Evolutionary conservation across 2,888 invertebrate species (phyloP).

Genomic region (Platycheirus albimanus): DNA sequence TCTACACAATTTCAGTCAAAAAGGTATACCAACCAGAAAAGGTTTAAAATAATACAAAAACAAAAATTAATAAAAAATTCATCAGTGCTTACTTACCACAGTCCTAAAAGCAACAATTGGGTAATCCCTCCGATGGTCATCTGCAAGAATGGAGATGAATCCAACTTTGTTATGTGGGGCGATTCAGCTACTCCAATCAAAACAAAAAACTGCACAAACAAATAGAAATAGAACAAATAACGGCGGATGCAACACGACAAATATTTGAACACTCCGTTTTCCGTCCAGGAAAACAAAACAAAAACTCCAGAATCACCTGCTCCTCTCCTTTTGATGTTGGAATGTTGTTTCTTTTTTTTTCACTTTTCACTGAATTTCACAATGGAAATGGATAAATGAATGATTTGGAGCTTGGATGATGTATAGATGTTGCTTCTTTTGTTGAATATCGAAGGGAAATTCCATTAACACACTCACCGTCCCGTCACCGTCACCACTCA

Average conservation of each 20-base stretch:
- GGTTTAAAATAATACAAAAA: conserved; percentile 2
- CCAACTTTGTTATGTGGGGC: no score
- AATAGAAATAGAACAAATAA: not conserved
- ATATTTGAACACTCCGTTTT: not conserved
- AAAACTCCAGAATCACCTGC: not conserved
- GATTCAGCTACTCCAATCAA: not conserved
- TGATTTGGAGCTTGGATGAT: no score
- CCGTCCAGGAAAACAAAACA: not conserved
- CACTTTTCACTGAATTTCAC: conserved; percentile 10
- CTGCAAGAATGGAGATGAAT: not conserved
- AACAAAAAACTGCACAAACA: not conserved
- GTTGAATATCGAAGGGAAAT: conserved; percentile 37
- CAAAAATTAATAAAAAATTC: not conserved
- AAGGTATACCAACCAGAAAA: conserved; percentile 49
- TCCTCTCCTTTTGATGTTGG: conserved; percentile 4
- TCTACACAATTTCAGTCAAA: no score
- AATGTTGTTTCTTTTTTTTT: conserved; percentile 8
- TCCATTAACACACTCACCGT: conserved; percentile 36
- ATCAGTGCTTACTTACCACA: conserved; percentile 47
- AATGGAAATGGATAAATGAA: not conserved
- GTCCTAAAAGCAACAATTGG: conserved; percentile 1
- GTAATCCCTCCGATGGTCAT: conserved; percentile 44
- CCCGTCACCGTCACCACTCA: no score
- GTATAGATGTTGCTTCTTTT: not conserved
- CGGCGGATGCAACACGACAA: not conserved